A percentile compares a stretch with the other conserved stretches of the same genome.
phyloP scores from a whole-genome alignment of 1,140 invertebrate genomes.

The Idris sp. region DNA sequence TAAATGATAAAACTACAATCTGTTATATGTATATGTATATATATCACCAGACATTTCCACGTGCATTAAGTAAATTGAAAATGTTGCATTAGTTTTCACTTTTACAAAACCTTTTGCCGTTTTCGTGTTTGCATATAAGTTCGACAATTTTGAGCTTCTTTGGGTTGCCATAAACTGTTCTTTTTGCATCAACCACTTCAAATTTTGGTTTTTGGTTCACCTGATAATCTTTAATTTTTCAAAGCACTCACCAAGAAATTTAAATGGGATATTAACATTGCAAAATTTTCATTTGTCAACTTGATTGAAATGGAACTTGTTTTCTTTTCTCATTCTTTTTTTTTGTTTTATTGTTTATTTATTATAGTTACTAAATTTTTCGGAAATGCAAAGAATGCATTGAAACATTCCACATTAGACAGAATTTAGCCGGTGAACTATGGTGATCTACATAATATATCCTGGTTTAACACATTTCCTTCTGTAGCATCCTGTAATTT shows the following conservation, averaged over 20 bases:
- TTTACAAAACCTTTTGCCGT: conserved; percentile 46
- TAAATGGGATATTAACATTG: conserved; percentile 36
- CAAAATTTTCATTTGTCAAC: conserved; percentile 42
- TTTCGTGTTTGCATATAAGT: conserved; percentile 48
- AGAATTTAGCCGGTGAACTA: conserved; percentile 17
- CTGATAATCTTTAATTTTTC: conserved; percentile 45
- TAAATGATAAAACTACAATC: too few relatives aligned
- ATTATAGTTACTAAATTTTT: too few relatives aligned
- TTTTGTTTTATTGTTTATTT: too few relatives aligned
- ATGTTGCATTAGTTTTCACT: conserved; percentile 58
- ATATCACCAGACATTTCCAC: too few relatives aligned
- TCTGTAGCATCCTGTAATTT: conserved; percentile 54
- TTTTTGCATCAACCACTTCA: conserved; percentile 49
- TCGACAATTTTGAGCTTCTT: conserved; percentile 43
- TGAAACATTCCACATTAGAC: too few relatives aligned
- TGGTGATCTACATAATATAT: conserved; percentile 49
- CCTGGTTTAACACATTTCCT: conserved; percentile 42
- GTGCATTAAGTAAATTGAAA: conserved; percentile 32
- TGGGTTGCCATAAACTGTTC: conserved; percentile 38
- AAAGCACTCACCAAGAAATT: conserved; percentile 44
- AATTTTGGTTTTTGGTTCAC: conserved; percentile 40
- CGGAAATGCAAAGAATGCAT: too few relatives aligned
- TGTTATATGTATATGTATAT: too few relatives aligned
- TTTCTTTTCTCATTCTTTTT: conserved; percentile 9
- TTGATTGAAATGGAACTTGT: conserved; percentile 4